These are phyloP conservation scores for Oscheius sp. DNA, from an alignment of 2,888 invertebrate species.

Conservation along the genomic window DNA sequence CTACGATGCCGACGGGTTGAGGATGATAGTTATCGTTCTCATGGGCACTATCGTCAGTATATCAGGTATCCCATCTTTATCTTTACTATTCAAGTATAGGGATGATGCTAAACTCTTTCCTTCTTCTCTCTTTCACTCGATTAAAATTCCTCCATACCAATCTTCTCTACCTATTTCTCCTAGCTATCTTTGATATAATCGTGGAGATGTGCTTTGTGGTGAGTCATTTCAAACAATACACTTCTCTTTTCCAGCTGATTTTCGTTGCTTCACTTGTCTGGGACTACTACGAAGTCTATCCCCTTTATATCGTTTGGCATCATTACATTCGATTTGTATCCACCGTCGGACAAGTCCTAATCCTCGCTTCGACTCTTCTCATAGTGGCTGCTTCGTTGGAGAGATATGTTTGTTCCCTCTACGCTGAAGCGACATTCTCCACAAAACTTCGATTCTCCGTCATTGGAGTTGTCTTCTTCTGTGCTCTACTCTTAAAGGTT, in stretches of 20 bases:
- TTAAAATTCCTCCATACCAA: slow-evolving; percentile 43
- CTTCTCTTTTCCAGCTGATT: slow-evolving; percentile 57
- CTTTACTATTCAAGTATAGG: too few relatives aligned
- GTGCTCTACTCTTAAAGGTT: slow-evolving; percentile 46
- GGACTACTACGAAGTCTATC: slow-evolving; percentile 49
- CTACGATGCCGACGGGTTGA: slow-evolving; percentile 37
- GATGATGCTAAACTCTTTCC: slow-evolving; percentile 47
- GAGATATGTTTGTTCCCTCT: slow-evolving; percentile 51
- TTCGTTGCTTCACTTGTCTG: slow-evolving; percentile 47
- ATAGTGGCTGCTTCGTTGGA: slow-evolving; percentile 63
- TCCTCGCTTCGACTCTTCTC: slow-evolving; percentile 53
- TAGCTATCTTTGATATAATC: slow-evolving; percentile 52
- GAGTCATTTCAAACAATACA: too few relatives aligned
- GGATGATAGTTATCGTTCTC: slow-evolving; percentile 44
- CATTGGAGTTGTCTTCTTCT: slow-evolving; percentile 34
- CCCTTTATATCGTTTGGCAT: slow-evolving; percentile 54
- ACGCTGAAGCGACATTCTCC: slow-evolving; percentile 39
- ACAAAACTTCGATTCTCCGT: slow-evolving; percentile 30
- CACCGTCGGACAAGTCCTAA: slow-evolving; percentile 54
- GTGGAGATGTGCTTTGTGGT: slow-evolving; percentile 59
- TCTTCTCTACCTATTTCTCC: slow-evolving; percentile 48
- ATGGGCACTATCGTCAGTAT: slow-evolving; percentile 39
- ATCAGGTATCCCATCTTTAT: slow-evolving; percentile 4
- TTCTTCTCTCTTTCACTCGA: slow-evolving; percentile 44
- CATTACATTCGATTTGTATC: slow-evolving; percentile 51